Conservation (phyloP, 2,797 vertebrate species). For the Molossus alvarezi region DNA sequence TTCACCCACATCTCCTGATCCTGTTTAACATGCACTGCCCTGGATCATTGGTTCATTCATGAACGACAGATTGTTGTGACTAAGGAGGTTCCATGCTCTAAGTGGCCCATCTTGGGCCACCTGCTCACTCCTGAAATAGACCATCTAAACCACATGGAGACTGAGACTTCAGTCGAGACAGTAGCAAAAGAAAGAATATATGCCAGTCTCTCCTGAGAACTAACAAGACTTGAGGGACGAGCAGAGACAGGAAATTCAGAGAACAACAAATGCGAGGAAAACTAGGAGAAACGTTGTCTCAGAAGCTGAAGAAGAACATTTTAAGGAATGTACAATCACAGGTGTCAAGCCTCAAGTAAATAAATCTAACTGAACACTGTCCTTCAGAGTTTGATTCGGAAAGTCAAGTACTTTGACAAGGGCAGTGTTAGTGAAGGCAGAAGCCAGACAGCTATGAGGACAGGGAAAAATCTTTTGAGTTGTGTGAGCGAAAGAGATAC, state of each 20-base stretch:
- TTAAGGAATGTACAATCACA: background rate
- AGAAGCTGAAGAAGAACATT: background rate
- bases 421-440: background rate
- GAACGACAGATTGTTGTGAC: background rate
- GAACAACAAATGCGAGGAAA: background rate
- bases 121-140: background rate
- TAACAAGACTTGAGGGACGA: background rate
- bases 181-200: background rate
- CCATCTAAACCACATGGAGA: background rate
- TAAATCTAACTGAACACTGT: conserved; percentile 8
- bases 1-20: background rate
- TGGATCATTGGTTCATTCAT: background rate
- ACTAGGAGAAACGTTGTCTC: background rate
- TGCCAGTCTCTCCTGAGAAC: background rate
- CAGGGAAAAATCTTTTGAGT: background rate
- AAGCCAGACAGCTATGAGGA: background rate
- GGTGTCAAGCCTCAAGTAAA: background rate
- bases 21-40: background rate
- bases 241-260: background rate
- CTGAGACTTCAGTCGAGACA: background rate
- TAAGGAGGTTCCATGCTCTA: background rate
- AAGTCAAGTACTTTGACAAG: background rate
- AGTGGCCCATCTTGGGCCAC: background rate
- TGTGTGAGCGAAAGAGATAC: background rate
- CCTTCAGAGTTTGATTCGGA: background rate